Evolutionary conservation across 2,797 vertebrate species (phyloP), one percentile per base, ranked within the genome.

Genomic region (Labroides dimidiatus): DNA sequence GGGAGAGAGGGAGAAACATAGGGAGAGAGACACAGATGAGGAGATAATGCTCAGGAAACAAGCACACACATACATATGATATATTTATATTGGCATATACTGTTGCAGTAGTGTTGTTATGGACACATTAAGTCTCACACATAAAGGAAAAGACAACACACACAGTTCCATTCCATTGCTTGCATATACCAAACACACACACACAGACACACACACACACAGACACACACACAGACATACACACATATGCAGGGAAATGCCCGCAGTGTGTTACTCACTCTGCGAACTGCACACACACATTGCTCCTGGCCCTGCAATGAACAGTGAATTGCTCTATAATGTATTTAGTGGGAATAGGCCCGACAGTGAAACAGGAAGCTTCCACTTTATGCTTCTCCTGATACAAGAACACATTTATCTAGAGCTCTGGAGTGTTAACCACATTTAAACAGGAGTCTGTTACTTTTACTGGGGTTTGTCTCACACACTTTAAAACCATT

Each of bases 291-390:
- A 42, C 42, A 60, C 50, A 76, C 64, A 72, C 68, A 79, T 81
- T 41, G 51, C 78, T 47, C 66, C 68, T 54, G 61, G 76, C 69
- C 65, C 33, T 65, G 60, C 47, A 30, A 69, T 71, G 51, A 87
- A 69, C 75, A 77, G 51, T 65, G 75, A 77, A 77, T 77, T 53
- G 53, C 51, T 83, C 72, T 82, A 72, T 85, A 81, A 81, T 82
- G 76, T 72, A 74, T 89, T 84, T 81, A 78, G 44, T 64, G 55
- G 61, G 69, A 81, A 80, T 30, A 69, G 42, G 55, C 62, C 73
- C 23, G 79, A 59, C 50, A 80, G 71, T 71, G 44, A 66, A 84
- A 73, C 64, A 64, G 69, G 45, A 82, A 49, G 62, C 47, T 64
- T 75, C 63, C 59, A 61, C 73, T 39, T 66, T 48, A 10, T 64